These are phyloP conservation scores for Alca torda DNA, from an alignment of 2,797 vertebrate species.

Conservation along the genomic window DNA sequence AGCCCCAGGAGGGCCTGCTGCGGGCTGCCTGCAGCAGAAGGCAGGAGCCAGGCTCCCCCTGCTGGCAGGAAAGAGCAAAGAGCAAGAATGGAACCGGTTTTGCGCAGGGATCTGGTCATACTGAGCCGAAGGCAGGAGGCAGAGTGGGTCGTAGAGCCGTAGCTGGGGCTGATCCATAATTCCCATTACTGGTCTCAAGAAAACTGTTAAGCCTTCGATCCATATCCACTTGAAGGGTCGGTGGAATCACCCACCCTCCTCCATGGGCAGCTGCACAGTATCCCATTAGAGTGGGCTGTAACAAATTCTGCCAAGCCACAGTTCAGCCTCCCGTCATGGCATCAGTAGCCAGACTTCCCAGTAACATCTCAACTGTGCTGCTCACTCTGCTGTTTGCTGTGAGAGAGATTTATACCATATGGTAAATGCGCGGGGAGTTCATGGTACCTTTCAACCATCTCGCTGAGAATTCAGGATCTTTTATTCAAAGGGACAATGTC, in stretches of 20 bases:
- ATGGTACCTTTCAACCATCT: background rate
- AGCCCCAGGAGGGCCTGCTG: background rate
- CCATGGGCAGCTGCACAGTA: background rate
- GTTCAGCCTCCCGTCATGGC: rapidly evolving
- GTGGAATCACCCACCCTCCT: background rate
- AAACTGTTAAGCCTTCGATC: background rate
- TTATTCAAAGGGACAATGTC: slow-evolving; percentile 66
- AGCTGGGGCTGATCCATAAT: background rate
- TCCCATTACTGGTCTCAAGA: background rate
- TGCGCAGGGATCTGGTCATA: background rate
- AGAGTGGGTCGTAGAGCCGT: background rate
- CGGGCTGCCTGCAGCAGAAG: background rate
- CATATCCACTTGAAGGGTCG: background rate
- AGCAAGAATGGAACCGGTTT: background rate
- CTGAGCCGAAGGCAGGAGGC: background rate
- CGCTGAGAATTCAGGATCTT: background rate
- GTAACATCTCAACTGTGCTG: background rate
- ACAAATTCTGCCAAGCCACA: background rate
- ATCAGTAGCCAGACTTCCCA: background rate
- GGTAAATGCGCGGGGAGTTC: background rate
- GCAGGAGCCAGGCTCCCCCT: slow-evolving; percentile 41
- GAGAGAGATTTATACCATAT: background rate
- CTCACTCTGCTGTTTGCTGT: background rate
- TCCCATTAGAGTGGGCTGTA: background rate
- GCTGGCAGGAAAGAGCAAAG: background rate